phyloP scores from a whole-genome alignment of 2,888 invertebrate species.

The Ptychoptera albimana region DNA sequence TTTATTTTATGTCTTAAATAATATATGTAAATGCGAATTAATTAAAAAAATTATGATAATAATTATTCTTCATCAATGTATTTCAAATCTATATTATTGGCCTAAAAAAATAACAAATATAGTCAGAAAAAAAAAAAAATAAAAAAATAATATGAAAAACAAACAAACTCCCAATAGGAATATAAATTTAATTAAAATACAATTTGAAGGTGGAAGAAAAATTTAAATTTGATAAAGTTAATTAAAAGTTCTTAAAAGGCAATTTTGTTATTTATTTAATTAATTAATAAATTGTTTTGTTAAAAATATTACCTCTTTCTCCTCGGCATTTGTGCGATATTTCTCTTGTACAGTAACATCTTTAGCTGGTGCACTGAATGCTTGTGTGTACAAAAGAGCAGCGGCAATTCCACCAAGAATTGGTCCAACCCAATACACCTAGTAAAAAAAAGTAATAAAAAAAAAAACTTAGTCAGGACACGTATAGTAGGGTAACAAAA shows the following conservation, averaged over 20 bases:
- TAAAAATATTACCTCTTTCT: conserved; percentile 42
- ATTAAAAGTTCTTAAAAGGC: too few relatives aligned
- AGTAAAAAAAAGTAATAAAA: conserved; percentile 9
- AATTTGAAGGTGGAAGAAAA: too few relatives aligned
- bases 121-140: neutral
- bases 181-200: neutral
- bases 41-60: neutral
- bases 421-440: conserved; percentile 83
- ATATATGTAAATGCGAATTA: neutral
- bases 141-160: neutral
- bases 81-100: conserved; percentile 7
- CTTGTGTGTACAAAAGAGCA: conserved; percentile 57
- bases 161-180: neutral
- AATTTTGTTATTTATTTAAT: too few relatives aligned
- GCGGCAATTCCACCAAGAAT: conserved; percentile 64
- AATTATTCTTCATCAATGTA: conserved; percentile 8
- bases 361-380: conserved; percentile 34
- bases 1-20: neutral
- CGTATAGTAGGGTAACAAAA: too few relatives aligned
- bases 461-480: too few relatives aligned
- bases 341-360: conserved; percentile 23
- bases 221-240: too few relatives aligned
- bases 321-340: conserved; percentile 35
- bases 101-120: conserved; percentile 5
- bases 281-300: too few relatives aligned